Evolutionary conservation across 2,888 invertebrate genomes (phyloP), one percentile per base, ranked within the genome.

Genomic region (Dusona sp.): DNA sequence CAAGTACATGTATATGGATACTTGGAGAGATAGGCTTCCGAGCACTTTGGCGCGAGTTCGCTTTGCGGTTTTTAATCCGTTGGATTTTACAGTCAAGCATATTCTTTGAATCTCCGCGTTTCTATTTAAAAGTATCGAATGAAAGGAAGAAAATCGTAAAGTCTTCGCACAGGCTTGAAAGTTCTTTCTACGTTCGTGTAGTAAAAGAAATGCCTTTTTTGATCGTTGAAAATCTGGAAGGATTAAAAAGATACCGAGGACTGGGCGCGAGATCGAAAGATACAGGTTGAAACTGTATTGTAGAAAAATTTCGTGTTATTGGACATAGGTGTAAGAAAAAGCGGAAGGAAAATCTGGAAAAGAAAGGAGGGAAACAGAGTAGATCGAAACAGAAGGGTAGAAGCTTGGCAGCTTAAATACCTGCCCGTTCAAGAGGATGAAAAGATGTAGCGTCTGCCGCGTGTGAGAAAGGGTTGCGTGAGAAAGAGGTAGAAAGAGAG

Each of bases 361-460:
- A 9, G n/a, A n/a, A n/a, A 22, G 38, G 48, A 36, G 45, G 9
- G 29, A 65, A 16, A 29, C 6, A 61, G 25, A 29, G 38, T 29
- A 73, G 38, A 73, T 36, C 29, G 54, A 29, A 67, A 38, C 75
- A 38, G 82, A 38, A 9, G 36, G 61, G 74, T 22, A 70, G 79
- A 86, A 86, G 89, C 80, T 81, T 85, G 87, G 90, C 88, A 89
- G 80, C 88, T 89, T 85, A 88, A 89, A 88, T 83, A 83, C 85
- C 85, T 75, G 88, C 88, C 73, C 87, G 86, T 85, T 90, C 85
- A 85, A 36, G 51, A 89, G 87, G 88, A 81, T 83, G 87, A 84
- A 84, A 85, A 86, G 86, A 88, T 86, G 85, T 83, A 80, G 88
- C 89, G 85, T 87, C 84, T 88, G 88, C 88, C 82, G 88, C 86